Base-by-base conservation (phyloP, 1,140 invertebrate genomes). In the Neodiprion pinetum region DNA sequence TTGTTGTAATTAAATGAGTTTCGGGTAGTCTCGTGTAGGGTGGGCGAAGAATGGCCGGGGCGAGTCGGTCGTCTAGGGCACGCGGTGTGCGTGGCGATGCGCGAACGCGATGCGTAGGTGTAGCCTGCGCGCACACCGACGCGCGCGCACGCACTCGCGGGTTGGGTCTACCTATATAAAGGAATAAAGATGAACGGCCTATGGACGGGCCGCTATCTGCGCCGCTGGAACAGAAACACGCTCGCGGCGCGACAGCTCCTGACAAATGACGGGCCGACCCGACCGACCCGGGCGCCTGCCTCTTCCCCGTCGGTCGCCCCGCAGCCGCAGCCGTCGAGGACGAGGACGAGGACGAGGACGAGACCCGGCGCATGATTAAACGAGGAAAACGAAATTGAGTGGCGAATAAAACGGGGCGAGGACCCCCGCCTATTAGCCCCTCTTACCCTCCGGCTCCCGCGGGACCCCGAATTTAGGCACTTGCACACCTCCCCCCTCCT, bases 1-100 rank as follows among this genome's bases (percentile, higher is more conserved):
- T 88, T 88, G 85, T 86, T 84, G 86, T 88, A 88, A 88, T 88
- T 88, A 88, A 88, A 87, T 87, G 86, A 88, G 85, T 86, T 84
- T 81, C 85, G 82, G 86, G 84, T 61, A 40, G 86, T 83, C 83
- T 86, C 84, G 84, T 85, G 86, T 21, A n/a, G 71, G 21, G 66
- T 67, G 76, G 61, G 23, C 49, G 71, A 67, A 70, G 68, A 47
- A 21, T 28, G 75, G 53, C n/a, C n/a, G 11, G 28, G n/a, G 11
- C 11, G n/a, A 14, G n/a, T 61, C n/a, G 11, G 53, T 40, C 11
- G 11, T 17, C 53, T 17, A 12, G 53, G 11, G 5, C n/a, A 61
- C 53, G 53, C 53, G 53, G n/a, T 17, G 53, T 61, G n/a, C 28
- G 28, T 5, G 28, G 28, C 28, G 28, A 5, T 40, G 70, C 9